A percentile compares a stretch with the other conserved stretches of the same genome.
Evolutionary conservation across 37 sponge, comb jelly and placozoan genomes (phyloP).

Genomic region (Chondrosia reniformis): DNA sequence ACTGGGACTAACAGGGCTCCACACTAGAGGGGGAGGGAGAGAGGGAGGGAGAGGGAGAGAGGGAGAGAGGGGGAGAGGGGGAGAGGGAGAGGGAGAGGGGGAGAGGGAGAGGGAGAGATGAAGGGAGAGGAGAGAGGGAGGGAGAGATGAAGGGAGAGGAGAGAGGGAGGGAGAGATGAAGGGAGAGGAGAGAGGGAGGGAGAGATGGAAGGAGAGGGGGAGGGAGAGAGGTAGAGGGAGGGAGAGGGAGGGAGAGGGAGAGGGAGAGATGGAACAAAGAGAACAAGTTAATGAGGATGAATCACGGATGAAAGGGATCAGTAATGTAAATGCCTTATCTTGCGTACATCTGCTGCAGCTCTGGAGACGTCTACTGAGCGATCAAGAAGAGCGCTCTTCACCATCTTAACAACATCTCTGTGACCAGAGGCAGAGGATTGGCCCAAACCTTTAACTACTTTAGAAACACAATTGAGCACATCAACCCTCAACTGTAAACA

Average conservation of each 20-base stretch:
- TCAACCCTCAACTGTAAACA: constrained; percentile 20
- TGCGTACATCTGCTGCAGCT: constrained; percentile 70
- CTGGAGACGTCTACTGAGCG: constrained; percentile 62
- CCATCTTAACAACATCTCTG: constrained; percentile 85
- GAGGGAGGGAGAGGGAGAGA: no score
- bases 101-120: no score
- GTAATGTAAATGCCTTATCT: no score
- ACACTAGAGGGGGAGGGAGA: constrained; percentile 52
- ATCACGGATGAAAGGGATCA: no score
- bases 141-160: no score
- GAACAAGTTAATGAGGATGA: no score
- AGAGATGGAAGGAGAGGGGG: neutral
- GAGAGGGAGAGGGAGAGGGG: neutral
- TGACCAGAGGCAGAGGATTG: constrained; percentile 75
- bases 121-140: no score
- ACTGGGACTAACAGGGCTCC: constrained; percentile 40
- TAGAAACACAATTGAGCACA: constrained; percentile 25
- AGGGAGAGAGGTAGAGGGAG: no score
- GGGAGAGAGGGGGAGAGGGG: neutral
- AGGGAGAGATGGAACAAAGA: no score
- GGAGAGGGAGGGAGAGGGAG: no score
- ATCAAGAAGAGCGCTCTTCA: constrained; percentile 66
- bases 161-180: no score
- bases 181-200: neutral
- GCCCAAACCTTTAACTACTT: constrained; percentile 77